A percentile compares a stretch with the other conserved stretches of the same genome.
These are phyloP conservation scores for Chloroclystis v-ata DNA, from an alignment of 2,888 invertebrate genomes.

Conservation along the genomic window DNA sequence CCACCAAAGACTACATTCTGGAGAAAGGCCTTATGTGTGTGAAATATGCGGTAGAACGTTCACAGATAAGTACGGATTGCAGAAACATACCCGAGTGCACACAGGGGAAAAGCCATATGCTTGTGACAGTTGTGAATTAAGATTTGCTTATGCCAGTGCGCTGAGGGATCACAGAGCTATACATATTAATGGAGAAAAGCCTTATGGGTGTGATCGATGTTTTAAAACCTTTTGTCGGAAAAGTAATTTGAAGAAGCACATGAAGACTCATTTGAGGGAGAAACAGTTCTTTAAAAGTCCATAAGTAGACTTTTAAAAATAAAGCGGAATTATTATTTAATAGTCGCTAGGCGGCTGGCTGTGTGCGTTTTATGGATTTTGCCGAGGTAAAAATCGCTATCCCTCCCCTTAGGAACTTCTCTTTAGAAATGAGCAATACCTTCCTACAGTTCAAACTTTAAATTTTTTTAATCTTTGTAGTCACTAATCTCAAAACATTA, in stretches of 20 bases:
- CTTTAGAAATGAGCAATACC: too few species aligned
- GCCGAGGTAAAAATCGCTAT: too few species aligned
- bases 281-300: slow-evolving; percentile 2
- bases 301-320: too few species aligned
- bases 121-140: not conserved
- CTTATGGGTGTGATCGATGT: slow-evolving; percentile 9
- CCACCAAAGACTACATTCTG: slow-evolving; percentile 1
- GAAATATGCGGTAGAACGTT: not conserved
- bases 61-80: not conserved
- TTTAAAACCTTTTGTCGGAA: slow-evolving; percentile 9
- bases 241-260: slow-evolving; percentile 1
- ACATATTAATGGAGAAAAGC: slow-evolving; percentile 4
- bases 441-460: too few species aligned
- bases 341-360: too few species aligned
- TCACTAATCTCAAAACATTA: too few species aligned
- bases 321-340: too few species aligned
- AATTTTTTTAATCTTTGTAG: too few species aligned
- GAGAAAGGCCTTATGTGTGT: not conserved
- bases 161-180: not conserved
- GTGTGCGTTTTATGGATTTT: too few species aligned
- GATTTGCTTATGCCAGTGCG: not conserved
- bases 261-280: slow-evolving; percentile 1
- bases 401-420: too few species aligned
- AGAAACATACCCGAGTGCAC: not conserved
- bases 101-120: not conserved